Conservation (phyloP, 2,113 vertebrate genomes). For the Eptatretus burgeri region DNA sequence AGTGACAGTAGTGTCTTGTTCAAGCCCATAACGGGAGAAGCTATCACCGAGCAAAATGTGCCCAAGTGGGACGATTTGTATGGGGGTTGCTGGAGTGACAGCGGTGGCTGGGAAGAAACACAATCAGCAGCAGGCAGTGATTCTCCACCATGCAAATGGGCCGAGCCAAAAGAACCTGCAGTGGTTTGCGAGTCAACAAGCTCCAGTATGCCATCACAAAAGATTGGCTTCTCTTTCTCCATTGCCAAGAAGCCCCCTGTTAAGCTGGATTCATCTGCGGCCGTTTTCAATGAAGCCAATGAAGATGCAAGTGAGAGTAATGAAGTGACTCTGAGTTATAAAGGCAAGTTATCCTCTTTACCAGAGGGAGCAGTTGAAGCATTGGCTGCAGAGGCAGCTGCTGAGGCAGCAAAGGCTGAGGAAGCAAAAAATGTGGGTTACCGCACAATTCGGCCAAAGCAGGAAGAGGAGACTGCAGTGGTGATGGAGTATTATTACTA, state of each 20-base stretch:
- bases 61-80: conserved; percentile 19
- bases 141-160: too few relatives aligned
- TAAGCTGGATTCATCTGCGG: conserved; percentile 67
- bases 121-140: too few relatives aligned
- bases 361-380: conserved; percentile 6
- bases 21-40: too few relatives aligned
- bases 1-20: too few relatives aligned
- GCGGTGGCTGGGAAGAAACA: conserved; percentile 8
- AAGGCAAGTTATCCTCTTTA: conserved; percentile 16
- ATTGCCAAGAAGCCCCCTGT: conserved; percentile 73
- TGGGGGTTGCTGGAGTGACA: conserved; percentile 12
- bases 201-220: conserved; percentile 23
- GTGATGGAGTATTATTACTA: conserved; percentile 66
- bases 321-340: conserved; percentile 20
- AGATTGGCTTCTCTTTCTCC: conserved; percentile 78
- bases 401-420: conserved; percentile 10
- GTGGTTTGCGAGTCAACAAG: conserved; percentile 9
- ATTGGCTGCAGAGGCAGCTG: conserved; percentile 14
- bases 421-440: neutral
- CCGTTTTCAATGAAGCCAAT: conserved; percentile 59
- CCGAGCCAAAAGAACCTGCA: too few relatives aligned
- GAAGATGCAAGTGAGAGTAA: conserved; percentile 42
- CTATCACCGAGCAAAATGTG: conserved; percentile 11
- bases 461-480: neutral
- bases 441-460: neutral